Conservation (phyloP, 2,797 vertebrate species). For the Myiotriccus ornatus region DNA sequence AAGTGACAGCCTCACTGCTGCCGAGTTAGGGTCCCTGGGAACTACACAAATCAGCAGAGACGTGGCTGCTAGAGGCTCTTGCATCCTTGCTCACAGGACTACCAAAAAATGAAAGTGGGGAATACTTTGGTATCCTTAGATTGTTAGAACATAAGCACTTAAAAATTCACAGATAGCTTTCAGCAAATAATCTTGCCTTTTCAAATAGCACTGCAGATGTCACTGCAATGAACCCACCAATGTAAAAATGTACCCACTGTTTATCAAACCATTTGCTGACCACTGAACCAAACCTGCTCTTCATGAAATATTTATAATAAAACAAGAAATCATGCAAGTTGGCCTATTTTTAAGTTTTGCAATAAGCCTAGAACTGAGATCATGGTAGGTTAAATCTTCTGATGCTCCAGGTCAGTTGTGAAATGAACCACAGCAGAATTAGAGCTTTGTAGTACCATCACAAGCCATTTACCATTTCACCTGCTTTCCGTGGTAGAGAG, state of each 20-base stretch:
- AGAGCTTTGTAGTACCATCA: background rate
- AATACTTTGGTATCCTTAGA: background rate
- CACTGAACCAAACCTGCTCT: background rate
- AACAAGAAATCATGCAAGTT: background rate
- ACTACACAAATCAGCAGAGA: background rate
- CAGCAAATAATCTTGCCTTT: background rate
- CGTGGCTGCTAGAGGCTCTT: background rate
- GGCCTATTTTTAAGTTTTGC: background rate
- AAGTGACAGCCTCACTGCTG: background rate
- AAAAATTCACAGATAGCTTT: background rate
- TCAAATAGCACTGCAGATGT: background rate
- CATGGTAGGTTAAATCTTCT: background rate
- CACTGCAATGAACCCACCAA: background rate
- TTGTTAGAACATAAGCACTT: background rate
- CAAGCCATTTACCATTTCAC: background rate
- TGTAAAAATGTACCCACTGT: background rate
- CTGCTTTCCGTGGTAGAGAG: background rate
- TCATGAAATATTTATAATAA: conserved; percentile 9
- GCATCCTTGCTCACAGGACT: background rate
- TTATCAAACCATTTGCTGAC: background rate
- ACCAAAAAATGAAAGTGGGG: background rate
- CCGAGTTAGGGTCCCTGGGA: background rate
- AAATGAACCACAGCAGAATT: background rate
- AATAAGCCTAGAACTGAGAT: background rate
- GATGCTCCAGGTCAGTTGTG: background rate